A percentile compares a stretch with the other conserved stretches of the same genome.
Conservation (phyloP, 2,888 invertebrate species). For the Cheilosia vernalis region DNA sequence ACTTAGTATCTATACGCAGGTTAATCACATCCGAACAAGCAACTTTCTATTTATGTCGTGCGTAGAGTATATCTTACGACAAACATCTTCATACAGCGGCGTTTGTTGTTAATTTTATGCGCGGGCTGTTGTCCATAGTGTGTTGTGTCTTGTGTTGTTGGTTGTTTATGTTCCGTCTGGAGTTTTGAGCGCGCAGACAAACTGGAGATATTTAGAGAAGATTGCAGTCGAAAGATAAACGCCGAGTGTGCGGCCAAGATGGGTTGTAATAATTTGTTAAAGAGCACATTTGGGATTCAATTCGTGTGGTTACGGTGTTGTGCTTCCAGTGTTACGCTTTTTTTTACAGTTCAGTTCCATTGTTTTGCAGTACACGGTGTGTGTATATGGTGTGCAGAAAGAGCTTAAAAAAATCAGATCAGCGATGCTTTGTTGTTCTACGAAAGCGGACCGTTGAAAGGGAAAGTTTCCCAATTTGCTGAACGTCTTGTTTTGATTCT, state of each 20-base stretch:
- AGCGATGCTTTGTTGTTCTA: conserved; percentile 21
- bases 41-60: conserved; percentile 62
- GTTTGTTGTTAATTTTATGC: conserved; percentile 34
- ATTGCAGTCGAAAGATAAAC: conserved; percentile 33
- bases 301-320: conserved; percentile 17
- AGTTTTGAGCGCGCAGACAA: conserved; percentile 18
- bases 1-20: conserved; percentile 36
- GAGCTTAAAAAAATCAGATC: neutral
- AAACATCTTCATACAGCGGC: conserved; percentile 13
- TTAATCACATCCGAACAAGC: conserved; percentile 47
- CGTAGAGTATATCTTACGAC: conserved; percentile 19
- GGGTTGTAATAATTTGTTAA: conserved; percentile 10
- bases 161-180: conserved; percentile 16
- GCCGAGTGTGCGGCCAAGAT: neutral
- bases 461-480: conserved; percentile 63
- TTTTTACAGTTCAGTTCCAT: conserved; percentile 14
- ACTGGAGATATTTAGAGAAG: conserved; percentile 39
- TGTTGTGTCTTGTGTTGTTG: conserved; percentile 1
- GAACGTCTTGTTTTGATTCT: conserved; percentile 44
- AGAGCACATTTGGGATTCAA: conserved; percentile 5
- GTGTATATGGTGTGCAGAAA: neutral
- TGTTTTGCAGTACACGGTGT: conserved; percentile 1
- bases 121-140: conserved; percentile 15
- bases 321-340: conserved; percentile 15
- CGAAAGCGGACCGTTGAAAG: conserved; percentile 55